These are phyloP conservation scores for Melanargia galathea DNA, from an alignment of 2,888 invertebrate genomes.

Conservation along the genomic window DNA sequence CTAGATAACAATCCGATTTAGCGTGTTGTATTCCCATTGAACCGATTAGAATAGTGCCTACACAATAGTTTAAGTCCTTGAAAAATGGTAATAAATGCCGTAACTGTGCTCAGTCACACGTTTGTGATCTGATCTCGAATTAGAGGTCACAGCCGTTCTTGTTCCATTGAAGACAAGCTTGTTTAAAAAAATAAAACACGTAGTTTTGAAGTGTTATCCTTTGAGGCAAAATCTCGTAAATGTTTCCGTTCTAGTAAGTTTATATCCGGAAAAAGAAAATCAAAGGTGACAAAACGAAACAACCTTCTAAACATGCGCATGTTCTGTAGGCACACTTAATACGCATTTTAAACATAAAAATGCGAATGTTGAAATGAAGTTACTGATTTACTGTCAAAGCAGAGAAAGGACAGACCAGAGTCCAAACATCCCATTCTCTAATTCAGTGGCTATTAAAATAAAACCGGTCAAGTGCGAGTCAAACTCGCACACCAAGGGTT, in stretches of 20 bases:
- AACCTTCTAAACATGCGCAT: constrained; percentile 4
- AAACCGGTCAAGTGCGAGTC: too few species aligned
- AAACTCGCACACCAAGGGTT: too few species aligned
- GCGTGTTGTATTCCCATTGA: constrained; percentile 26
- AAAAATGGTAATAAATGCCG: constrained; percentile 22
- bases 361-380: background rate
- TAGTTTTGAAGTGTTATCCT: background rate
- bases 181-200: constrained; percentile 9
- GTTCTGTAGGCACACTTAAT: too few species aligned
- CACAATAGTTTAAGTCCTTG: constrained; percentile 25
- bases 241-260: constrained; percentile 3
- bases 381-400: too few species aligned
- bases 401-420: too few species aligned
- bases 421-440: too few species aligned
- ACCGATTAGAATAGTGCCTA: constrained; percentile 20
- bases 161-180: background rate
- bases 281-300: background rate
- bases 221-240: constrained; percentile 9
- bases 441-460: too few species aligned
- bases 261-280: constrained; percentile 6
- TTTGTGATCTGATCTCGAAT: constrained; percentile 23
- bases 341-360: too few species aligned
- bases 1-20: constrained; percentile 9
- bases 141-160: constrained; percentile 23
- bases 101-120: constrained; percentile 26